These are phyloP conservation scores for Osmoderma eremita DNA, from an alignment of 2,888 invertebrate species.

Conservation along the genomic window DNA sequence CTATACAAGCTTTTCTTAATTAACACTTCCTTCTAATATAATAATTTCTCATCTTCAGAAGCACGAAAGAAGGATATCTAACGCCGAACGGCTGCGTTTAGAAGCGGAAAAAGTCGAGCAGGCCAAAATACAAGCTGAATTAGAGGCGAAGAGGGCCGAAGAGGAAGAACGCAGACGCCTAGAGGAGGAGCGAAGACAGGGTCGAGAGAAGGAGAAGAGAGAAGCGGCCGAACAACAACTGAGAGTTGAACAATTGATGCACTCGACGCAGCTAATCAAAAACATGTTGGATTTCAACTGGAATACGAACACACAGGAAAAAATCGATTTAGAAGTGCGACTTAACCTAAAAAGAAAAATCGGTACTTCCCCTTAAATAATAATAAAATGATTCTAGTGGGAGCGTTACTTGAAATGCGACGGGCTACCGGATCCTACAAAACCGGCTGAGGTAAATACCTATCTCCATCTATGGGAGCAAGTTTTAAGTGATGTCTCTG, in stretches of 20 bases:
- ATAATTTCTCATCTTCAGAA: neutral
- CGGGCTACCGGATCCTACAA: slow-evolving; percentile 66
- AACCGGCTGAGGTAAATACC: slow-evolving; percentile 66
- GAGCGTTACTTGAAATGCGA: slow-evolving; percentile 66
- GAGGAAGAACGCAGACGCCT: slow-evolving; percentile 53
- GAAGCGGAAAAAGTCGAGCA: slow-evolving; percentile 63
- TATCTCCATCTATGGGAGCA: slow-evolving; percentile 67
- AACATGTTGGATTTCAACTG: slow-evolving; percentile 37
- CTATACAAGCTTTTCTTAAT: too few relatives aligned
- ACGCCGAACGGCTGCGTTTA: slow-evolving; percentile 43
- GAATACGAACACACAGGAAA: slow-evolving; percentile 45
- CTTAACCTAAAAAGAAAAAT: too few relatives aligned
- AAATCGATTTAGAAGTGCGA: slow-evolving; percentile 48
- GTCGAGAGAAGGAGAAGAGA: slow-evolving; percentile 59
- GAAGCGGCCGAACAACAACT: slow-evolving; percentile 55
- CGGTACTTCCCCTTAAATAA: neutral
- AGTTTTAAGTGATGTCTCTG: slow-evolving; percentile 60
- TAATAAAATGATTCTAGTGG: slow-evolving; percentile 65
- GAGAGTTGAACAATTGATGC: slow-evolving; percentile 55
- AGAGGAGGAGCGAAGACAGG: slow-evolving; percentile 54
- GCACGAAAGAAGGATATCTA: neutral
- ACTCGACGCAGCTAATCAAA: slow-evolving; percentile 43
- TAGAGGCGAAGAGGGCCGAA: slow-evolving; percentile 47
- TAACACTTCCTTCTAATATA: too few relatives aligned
- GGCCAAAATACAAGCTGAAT: slow-evolving; percentile 53